Base-by-base conservation (phyloP, 1,140 invertebrate genomes). In the Lepidotrigona ventralis region DNA sequence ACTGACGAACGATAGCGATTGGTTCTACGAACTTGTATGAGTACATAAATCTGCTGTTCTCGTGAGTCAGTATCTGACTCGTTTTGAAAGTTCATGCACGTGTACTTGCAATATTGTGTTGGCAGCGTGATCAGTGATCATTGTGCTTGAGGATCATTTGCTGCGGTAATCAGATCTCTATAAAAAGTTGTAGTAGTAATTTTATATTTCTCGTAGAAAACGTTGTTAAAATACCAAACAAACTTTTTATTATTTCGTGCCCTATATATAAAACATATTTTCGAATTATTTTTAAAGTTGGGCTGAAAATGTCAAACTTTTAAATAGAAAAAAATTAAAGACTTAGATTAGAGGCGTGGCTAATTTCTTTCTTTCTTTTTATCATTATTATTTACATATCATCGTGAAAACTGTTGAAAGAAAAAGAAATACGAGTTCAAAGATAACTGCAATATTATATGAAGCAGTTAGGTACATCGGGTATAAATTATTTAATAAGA, bases 1-100 rank as follows among this genome's bases (percentile, higher is more conserved):
- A 26, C 74, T 76, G 74, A 76, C 74, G 58, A 76, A 46, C 15
- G 39, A 63, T n/a, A 63, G 58, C 58, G 54, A 63, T 58, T 63
- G 58, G 23, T 64, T 29, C n/a, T 14, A 6, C 15, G n/a, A 63
- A 23, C 39, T 26, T 64, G 58, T n/a, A n/a, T 11, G 56, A 75
- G 73, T 6, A 29, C 26, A 56, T n/a, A 76, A 26, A 39, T 64
- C 46, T 46, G n/a, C 23, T 15, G 21, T 11, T 46, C 23, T 60
- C 23, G 15, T 60, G 73, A 60, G 33, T 75, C 73, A 75, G 23
- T 60, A n/a, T n/a, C 46, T 12, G 23, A 53, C 46, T 29, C 3
- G 8, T 75, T 75, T 75, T 23, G 15, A 75, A 75, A 75, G 73
- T 60, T 19, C 71, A 15, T 29, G 14, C 26, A 56, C 4, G 53